Evolutionary conservation across 2,797 vertebrate genomes (phyloP).

Genomic region (Catamblyrhynchus diadema): DNA sequence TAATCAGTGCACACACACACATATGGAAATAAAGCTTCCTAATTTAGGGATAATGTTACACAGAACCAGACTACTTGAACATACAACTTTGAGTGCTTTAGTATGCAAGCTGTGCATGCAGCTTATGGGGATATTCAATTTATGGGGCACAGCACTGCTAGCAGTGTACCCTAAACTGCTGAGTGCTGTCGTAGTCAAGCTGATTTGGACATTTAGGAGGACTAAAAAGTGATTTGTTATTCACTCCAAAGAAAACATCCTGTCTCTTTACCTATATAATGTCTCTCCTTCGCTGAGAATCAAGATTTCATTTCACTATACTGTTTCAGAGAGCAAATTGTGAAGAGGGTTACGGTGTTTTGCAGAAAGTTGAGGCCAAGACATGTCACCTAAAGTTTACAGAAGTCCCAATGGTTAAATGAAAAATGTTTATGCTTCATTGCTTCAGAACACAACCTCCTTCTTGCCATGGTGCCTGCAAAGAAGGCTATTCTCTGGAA

Average conservation of each 20-base stretch:
- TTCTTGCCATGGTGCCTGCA: not conserved
- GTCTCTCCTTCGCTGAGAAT: not conserved
- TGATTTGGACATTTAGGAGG: not conserved
- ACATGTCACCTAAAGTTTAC: not conserved
- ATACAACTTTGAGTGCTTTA: not conserved
- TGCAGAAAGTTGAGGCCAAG: not conserved
- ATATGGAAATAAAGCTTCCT: not conserved
- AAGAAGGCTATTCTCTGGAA: not conserved
- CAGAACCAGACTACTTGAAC: not conserved
- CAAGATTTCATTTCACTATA: not conserved
- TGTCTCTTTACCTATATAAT: not conserved
- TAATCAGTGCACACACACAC: not conserved
- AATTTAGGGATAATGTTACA: not conserved
- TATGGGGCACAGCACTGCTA: not conserved
- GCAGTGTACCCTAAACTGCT: not conserved
- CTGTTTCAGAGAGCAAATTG: not conserved
- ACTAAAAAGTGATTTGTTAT: not conserved
- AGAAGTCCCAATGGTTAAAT: not conserved
- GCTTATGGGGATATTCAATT: accelerated
- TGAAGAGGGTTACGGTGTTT: not conserved
- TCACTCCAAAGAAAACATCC: not conserved
- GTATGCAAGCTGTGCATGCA: not conserved
- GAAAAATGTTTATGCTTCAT: not conserved
- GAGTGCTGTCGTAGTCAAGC: not conserved
- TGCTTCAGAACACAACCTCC: not conserved